phyloP scores from a whole-genome alignment of 2,113 vertebrate genomes.

The Odocoileus hemionus region DNA sequence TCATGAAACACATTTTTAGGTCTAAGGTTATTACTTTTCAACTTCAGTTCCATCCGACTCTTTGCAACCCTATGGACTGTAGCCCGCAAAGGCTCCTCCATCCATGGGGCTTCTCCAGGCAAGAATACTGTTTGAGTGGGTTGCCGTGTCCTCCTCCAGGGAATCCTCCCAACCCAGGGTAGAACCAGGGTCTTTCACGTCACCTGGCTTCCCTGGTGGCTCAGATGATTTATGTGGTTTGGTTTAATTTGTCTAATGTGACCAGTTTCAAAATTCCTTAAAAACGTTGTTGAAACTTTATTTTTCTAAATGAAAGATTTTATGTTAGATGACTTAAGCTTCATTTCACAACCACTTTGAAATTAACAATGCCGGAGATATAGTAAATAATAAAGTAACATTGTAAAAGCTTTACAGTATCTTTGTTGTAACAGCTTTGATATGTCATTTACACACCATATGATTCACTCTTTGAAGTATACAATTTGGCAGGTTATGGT shows the following conservation, averaged over 20 bases:
- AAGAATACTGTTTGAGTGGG: neutral
- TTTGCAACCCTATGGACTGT: neutral
- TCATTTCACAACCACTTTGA: neutral
- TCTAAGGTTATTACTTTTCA: slow-evolving; percentile 7
- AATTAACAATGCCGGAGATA: neutral
- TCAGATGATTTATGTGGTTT: neutral
- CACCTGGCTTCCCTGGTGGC: neutral
- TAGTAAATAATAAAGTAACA: neutral
- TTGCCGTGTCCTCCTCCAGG: neutral
- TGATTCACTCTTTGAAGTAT: neutral
- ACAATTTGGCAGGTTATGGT: neutral
- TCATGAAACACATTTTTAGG: neutral
- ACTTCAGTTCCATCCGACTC: neutral
- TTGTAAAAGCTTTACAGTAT: neutral
- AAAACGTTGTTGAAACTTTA: slow-evolving; percentile 12
- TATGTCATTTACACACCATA: neutral
- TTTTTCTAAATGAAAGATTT: neutral
- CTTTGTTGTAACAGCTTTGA: neutral
- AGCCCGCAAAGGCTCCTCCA: neutral
- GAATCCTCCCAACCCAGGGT: neutral
- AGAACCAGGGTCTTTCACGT: neutral
- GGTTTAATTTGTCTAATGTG: neutral
- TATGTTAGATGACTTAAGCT: neutral
- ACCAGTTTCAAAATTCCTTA: slow-evolving; percentile 13
- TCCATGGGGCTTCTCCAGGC: neutral